Evolutionary conservation across 2,113 vertebrate species (phyloP).

Genomic region (Neolamprologus cancellatus): DNA sequence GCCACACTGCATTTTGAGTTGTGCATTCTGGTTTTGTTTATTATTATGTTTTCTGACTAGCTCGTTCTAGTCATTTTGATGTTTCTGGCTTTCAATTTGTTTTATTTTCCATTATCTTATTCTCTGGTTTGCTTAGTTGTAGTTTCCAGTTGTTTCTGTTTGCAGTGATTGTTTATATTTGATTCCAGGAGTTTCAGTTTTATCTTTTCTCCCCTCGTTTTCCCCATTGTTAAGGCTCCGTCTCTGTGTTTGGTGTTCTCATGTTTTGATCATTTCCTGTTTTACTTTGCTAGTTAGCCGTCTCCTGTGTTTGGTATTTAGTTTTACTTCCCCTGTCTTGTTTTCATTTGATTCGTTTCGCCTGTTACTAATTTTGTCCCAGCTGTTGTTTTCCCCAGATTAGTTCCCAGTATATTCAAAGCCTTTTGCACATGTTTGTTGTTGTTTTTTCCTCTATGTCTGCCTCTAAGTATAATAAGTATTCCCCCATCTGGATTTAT

Average conservation of each 20-base stretch:
- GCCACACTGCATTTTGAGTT: background rate
- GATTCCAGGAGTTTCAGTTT: background rate
- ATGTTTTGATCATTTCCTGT: background rate
- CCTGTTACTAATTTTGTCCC: background rate
- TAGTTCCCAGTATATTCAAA: background rate
- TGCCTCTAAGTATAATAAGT: background rate
- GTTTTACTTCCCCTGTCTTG: background rate
- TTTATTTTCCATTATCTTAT: background rate
- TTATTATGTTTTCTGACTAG: background rate
- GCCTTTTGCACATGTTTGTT: background rate
- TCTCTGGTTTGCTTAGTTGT: background rate
- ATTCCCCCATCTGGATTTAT: background rate
- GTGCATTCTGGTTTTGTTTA: background rate
- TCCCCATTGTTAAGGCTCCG: background rate
- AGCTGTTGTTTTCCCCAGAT: background rate
- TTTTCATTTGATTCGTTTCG: background rate
- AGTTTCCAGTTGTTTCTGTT: background rate
- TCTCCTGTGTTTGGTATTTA: background rate
- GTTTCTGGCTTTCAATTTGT: background rate
- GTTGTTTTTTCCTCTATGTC: background rate
- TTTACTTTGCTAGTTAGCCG: background rate
- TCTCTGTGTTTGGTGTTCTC: background rate
- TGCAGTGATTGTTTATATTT: background rate
- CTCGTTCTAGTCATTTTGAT: background rate
- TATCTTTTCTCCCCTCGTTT: background rate